Base-by-base conservation (phyloP, 37 sponge, comb jelly and placozoan genomes). In the Axinella damicornis region DNA sequence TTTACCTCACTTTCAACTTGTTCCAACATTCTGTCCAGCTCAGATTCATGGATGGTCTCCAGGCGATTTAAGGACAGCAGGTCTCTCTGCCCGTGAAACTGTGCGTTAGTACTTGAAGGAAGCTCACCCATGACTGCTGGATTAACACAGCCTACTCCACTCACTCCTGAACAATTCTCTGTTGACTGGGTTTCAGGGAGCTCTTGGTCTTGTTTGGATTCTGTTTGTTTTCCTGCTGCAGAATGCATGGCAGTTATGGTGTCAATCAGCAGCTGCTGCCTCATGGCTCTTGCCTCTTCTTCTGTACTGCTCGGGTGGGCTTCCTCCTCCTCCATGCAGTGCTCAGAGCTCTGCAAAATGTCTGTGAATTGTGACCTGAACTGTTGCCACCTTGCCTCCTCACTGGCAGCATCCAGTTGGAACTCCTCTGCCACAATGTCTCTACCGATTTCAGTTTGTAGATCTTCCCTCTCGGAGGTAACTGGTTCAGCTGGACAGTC, bases 21-120 rank as follows among this genome's bases (percentile, higher is more conserved):
- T 55, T 76, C 76, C 57, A 84, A 37, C 64, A 56, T 52, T 21
- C 40, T 38, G 67, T 84, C 84, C 14, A 84, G 64, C 21, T 74
- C 65, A 0, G 74, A 40, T 53, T 84, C 84, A 2, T 84, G 66
- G 27, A 84, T 84, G 25, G 67, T 74, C 55, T 84, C 84, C 27
- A 84, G 58, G 2, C 56, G 33, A 6, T 39, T 33, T 56, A 76
- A 65, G 20, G 84, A 76, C 11, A 84, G 76, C 16, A 74, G 32
- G 1, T 65, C 37, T 28, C 5, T 57, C 21, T 39, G 25, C 65
- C n/a, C n/a, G 5, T 2, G 39, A 22, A 20, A 27, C 13, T 6
- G 66, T 9, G 9, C 4, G 9, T 46, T 9, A 46, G 6, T 46
- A 46, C 9, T 12, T 12, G 46, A 46, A 46, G 46, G 9, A 46